A percentile compares a stretch with the other conserved stretches of the same genome.
Evolutionary conservation across 1,140 invertebrate species (phyloP).

Genomic region (Vanessa atalanta): DNA sequence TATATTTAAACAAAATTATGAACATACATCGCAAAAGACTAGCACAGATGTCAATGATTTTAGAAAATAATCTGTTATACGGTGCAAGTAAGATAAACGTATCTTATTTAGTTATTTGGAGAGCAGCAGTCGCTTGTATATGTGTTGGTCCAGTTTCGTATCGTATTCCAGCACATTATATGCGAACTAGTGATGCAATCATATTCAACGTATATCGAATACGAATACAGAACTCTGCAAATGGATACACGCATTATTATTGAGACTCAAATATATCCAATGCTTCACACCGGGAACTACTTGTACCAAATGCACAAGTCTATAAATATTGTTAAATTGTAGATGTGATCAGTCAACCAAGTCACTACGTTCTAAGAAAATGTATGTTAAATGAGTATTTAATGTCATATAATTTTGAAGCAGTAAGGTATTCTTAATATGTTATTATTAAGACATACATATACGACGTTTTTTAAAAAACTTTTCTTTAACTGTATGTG

Average conservation of each 20-base stretch:
- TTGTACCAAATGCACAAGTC: no score
- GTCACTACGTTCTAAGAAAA: no score
- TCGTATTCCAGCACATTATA: slow-evolving; percentile 62
- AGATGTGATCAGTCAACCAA: no score
- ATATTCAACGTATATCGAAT: slow-evolving; percentile 32
- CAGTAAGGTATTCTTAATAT: no score
- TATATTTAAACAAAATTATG: no score
- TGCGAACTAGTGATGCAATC: slow-evolving; percentile 47
- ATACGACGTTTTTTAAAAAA: no score
- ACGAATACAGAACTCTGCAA: slow-evolving; percentile 11
- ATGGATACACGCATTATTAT: slow-evolving; percentile 7
- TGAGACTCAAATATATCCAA: not conserved
- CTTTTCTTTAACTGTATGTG: no score
- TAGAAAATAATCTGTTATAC: not conserved
- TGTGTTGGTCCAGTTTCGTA: slow-evolving; percentile 41
- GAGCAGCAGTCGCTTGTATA: slow-evolving; percentile 24
- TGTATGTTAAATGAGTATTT: no score
- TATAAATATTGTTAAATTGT: no score
- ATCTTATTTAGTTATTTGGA: slow-evolving; percentile 30
- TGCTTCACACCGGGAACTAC: not conserved
- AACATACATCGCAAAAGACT: no score
- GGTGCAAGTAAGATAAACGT: slow-evolving; percentile 1
- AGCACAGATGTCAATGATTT: not conserved
- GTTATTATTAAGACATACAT: no score
- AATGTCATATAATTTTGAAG: no score